These are phyloP conservation scores for Heliconius eleuchia DNA, from an alignment of 1,140 invertebrate species.

Conservation along the genomic window DNA sequence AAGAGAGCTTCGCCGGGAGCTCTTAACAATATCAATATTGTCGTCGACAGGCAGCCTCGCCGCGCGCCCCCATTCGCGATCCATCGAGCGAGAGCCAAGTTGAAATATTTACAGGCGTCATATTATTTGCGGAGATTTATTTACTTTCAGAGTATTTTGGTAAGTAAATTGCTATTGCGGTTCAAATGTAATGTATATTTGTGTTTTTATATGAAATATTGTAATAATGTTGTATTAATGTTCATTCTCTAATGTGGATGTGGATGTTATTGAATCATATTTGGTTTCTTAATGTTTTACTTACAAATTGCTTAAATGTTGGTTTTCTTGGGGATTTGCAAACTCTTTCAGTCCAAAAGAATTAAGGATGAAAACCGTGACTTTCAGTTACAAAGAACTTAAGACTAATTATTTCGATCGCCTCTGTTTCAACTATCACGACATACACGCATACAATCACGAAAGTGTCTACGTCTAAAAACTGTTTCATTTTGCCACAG, in stretches of 20 bases:
- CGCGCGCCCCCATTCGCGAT: conserved; percentile 25
- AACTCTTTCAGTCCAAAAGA: too few species aligned
- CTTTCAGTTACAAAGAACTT: too few species aligned
- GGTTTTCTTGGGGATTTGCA: too few species aligned
- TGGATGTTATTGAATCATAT: too few species aligned
- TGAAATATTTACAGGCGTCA: conserved; percentile 41
- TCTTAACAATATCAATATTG: conserved; percentile 40
- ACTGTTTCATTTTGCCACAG: too few species aligned
- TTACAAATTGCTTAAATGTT: too few species aligned
- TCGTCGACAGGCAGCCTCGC: conserved; percentile 15
- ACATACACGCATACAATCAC: too few species aligned
- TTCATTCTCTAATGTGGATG: not conserved
- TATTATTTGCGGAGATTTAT: conserved; percentile 39
- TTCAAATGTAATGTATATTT: not conserved
- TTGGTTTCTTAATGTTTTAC: too few species aligned
- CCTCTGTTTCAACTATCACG: too few species aligned
- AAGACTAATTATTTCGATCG: too few species aligned
- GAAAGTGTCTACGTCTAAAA: too few species aligned
- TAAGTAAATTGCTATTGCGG: conserved; percentile 33
- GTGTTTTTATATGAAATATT: not conserved
- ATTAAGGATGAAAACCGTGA: too few species aligned
- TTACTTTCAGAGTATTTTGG: conserved; percentile 26
- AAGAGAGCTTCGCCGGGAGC: conserved; percentile 23
- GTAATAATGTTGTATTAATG: conserved; percentile 2
- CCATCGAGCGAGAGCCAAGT: conserved; percentile 27